Evolutionary conservation across 1,140 invertebrate species (phyloP), one percentile per base, ranked within the genome.

Genomic region (Harpegnathos saltator): DNA sequence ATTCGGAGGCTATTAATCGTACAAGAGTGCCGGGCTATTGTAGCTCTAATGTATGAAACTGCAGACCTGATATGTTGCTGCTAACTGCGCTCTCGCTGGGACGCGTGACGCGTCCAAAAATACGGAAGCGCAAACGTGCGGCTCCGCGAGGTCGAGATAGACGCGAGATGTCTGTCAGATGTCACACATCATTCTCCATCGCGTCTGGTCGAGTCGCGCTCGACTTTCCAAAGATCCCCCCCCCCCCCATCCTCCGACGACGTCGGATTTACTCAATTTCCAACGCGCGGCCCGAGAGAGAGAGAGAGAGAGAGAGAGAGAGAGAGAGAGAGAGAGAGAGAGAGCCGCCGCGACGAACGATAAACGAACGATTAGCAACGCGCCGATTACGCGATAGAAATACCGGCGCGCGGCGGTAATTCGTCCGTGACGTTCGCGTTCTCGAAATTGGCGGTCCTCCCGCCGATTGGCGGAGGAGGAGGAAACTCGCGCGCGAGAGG

Each of bases 1-100:
- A 85, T 89, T 89, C 83, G 78, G 65, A 83, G 80, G 56, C 63
- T 85, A 89, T 89, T 89, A 89, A 89, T 89, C 86, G 62, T 85
- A 54, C 62, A 66, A 83, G 83, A 56, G 78, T 61, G 65, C 63
- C 71, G 71, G 73, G 80, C 62, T 83, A 74, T 80, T 88, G 59
- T 83, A 81, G 73, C 11, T 72, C 68, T 81, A 85, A 83, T 83
- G 77, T 85, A 77, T 50, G 80, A 89, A 85, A 83, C 86, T 83
- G 84, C 83, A 22, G 62, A 75, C 58, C 22, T 81, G 74, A 88
- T 85, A 85, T 89, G 85, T 89, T 68, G 59, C 80, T 68, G 59
- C 80, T 61, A 26, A 59, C 87, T 73, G 17, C 24, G 56, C 69
- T 56, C 72, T 75, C 81, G 81, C 84, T 73, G 52, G 62, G 33